Conservation (phyloP, 92 coral and sea anemone species). For the Palythoa caribaeorum region DNA sequence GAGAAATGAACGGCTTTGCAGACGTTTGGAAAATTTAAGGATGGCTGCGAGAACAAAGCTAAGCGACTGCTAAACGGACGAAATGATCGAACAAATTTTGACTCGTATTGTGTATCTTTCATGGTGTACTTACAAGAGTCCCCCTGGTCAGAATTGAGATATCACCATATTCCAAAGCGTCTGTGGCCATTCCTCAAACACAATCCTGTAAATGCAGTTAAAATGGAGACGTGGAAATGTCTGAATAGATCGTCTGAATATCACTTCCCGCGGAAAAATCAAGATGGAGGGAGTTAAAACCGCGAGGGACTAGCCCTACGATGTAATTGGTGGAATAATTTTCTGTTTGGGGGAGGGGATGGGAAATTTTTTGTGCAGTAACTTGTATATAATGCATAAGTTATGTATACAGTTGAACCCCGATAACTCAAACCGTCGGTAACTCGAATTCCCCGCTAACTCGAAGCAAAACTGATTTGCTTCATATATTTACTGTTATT, state of each 20-base stretch:
- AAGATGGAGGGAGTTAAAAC: slow-evolving; percentile 43
- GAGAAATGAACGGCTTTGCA: too few relatives aligned
- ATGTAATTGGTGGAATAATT: slow-evolving; percentile 15
- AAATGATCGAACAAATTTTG: too few relatives aligned
- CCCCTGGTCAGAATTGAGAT: slow-evolving; percentile 92
- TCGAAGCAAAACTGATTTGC: too few relatives aligned
- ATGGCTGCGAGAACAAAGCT: too few relatives aligned
- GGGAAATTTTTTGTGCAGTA: neutral
- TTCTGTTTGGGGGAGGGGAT: neutral
- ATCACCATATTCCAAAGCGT: slow-evolving; percentile 88
- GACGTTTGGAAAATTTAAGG: too few relatives aligned
- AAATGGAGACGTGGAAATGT: neutral
- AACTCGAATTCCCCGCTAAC: too few relatives aligned
- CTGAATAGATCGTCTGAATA: neutral
- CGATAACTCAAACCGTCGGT: too few relatives aligned
- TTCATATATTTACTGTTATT: too few relatives aligned
- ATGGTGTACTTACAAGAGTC: slow-evolving; percentile 78
- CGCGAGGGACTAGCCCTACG: slow-evolving; percentile 39
- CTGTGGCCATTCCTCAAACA: slow-evolving; percentile 74
- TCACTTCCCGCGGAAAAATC: slow-evolving; percentile 48
- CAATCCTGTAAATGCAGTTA: neutral
- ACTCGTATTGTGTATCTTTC: too few relatives aligned
- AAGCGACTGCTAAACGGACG: too few relatives aligned
- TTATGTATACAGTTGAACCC: too few relatives aligned
- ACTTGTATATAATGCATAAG: too few relatives aligned